Evolutionary conservation across 1,140 invertebrate species (phyloP).

Genomic region (Sitobion miscanthi): DNA sequence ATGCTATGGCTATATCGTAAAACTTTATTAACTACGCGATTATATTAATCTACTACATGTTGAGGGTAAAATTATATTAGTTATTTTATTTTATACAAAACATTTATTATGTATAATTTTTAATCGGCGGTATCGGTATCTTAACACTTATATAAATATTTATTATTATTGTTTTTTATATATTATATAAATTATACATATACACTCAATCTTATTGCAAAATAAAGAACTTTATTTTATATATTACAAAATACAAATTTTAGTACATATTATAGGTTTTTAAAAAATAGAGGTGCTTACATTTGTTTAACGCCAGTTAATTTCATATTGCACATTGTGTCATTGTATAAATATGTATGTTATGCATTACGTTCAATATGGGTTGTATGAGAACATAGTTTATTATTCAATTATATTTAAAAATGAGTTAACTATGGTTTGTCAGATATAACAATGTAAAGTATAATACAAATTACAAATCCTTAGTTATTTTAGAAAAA

Average conservation of each 20-base stretch:
- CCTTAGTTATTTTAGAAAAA: too few relatives aligned
- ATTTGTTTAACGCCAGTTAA: not conserved
- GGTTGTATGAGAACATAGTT: too few relatives aligned
- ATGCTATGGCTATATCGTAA: slow-evolving; percentile 8
- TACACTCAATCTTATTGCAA: not conserved
- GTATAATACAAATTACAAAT: too few relatives aligned
- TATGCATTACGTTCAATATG: too few relatives aligned
- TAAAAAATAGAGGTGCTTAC: not conserved
- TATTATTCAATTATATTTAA: too few relatives aligned
- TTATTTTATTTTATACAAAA: slow-evolving; percentile 43
- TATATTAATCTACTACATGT: slow-evolving; percentile 43
- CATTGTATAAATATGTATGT: too few relatives aligned
- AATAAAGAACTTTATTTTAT: not conserved
- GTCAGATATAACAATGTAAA: too few relatives aligned
- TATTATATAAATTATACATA: not conserved
- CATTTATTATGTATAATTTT: slow-evolving; percentile 26
- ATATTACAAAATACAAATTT: not conserved
- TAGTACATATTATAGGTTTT: not conserved
- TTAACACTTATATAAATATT: slow-evolving; percentile 31
- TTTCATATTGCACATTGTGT: too few relatives aligned
- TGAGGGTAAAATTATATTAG: slow-evolving; percentile 53
- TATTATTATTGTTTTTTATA: not conserved
- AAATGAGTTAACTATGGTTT: too few relatives aligned
- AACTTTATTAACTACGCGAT: slow-evolving; percentile 27
- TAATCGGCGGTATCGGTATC: slow-evolving; percentile 16